Percentiles rank a stretch among this genome's conserved stretches.
Conservation (phyloP, 2,797 vertebrate species). For the Argentina silus region DNA sequence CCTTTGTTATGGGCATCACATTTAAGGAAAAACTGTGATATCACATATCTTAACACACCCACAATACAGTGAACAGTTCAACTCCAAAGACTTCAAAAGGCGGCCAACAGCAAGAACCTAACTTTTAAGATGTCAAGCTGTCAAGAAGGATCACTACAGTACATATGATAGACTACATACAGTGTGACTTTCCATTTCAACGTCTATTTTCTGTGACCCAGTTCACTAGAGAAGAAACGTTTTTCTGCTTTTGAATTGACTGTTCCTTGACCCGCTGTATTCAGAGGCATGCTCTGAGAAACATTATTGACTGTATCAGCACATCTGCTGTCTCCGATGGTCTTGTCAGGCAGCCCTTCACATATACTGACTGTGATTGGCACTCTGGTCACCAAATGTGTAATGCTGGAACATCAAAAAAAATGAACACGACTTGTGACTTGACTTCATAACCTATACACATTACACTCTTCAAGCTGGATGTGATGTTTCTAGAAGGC, state of each 20-base stretch:
- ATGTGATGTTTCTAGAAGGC: conserved; percentile 66
- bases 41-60: neutral
- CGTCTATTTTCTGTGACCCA: neutral
- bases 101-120: neutral
- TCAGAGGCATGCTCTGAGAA: conserved; percentile 16
- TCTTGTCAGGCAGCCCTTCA: conserved; percentile 67
- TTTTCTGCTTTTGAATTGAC: conserved; percentile 18
- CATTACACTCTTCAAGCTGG: conserved; percentile 50
- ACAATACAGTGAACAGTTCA: neutral
- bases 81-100: neutral
- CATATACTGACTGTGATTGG: conserved; percentile 65
- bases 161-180: neutral
- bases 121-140: neutral
- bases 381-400: conserved; percentile 53
- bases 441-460: conserved; percentile 54
- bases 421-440: conserved; percentile 47
- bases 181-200: neutral
- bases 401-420: conserved; percentile 19
- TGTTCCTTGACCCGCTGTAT: neutral
- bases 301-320: conserved; percentile 70
- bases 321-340: conserved; percentile 66
- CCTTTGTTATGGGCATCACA: neutral
- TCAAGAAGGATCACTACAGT: neutral
- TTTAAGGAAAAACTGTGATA: neutral
- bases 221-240: neutral